Conservation (phyloP, 2,888 invertebrate genomes). For the Drosophila atripex region DNA sequence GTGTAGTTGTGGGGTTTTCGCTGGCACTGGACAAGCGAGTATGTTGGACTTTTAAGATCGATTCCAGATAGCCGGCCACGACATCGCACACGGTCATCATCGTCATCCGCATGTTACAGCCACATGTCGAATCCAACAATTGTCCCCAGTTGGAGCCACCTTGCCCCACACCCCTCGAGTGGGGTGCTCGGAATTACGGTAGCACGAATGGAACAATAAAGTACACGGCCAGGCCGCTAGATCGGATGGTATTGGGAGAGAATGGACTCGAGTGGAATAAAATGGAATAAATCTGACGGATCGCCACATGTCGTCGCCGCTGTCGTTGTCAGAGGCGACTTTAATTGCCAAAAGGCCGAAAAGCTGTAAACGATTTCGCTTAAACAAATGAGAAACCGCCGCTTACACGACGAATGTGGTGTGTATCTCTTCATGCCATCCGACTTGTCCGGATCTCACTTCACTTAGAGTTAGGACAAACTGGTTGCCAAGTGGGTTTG, state of each 20-base stretch:
- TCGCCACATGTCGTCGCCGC: constrained; percentile 60
- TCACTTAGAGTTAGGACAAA: neutral
- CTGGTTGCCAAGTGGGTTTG: constrained; percentile 3
- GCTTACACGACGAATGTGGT: constrained; percentile 15
- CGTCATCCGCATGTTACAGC: constrained; percentile 21
- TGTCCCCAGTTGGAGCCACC: constrained; percentile 55
- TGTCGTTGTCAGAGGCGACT: constrained; percentile 42
- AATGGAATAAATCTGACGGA: constrained; percentile 20
- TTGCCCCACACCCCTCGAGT: neutral
- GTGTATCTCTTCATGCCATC: constrained; percentile 4
- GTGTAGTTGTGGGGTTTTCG: neutral
- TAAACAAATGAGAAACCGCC: constrained; percentile 60
- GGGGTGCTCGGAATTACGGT: constrained; percentile 39
- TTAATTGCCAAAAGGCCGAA: constrained; percentile 46
- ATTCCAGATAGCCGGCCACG: constrained; percentile 54
- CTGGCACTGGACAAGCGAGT: constrained; percentile 52
- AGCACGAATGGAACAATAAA: constrained; percentile 43
- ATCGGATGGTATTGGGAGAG: neutral
- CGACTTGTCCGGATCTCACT: neutral
- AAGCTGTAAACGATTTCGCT: constrained; percentile 68
- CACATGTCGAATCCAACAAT: constrained; percentile 55
- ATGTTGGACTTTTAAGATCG: constrained; percentile 61
- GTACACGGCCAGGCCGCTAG: constrained; percentile 8
- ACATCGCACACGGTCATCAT: constrained; percentile 35
- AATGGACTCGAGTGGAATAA: neutral